A percentile compares a stretch with the other conserved stretches of the same genome.
These are phyloP conservation scores for Acropternis orthonyx DNA, from an alignment of 2,797 vertebrate species.

Conservation along the genomic window DNA sequence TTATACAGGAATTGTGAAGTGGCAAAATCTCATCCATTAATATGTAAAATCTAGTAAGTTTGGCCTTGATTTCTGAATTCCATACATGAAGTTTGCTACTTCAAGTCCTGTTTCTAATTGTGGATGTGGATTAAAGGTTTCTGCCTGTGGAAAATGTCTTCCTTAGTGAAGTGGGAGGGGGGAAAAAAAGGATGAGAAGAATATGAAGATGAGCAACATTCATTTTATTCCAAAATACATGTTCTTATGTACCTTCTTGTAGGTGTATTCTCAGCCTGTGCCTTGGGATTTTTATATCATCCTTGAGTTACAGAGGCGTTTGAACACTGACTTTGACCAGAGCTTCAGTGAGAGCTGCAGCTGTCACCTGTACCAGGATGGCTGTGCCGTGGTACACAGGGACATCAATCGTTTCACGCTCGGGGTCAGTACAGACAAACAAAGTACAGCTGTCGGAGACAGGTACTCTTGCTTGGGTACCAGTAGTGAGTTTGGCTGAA, in stretches of 20 bases:
- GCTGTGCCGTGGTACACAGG: slow-evolving; percentile 71
- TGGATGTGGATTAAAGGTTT: neutral
- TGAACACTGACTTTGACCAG: slow-evolving; percentile 67
- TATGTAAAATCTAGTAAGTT: neutral
- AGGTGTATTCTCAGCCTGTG: slow-evolving; percentile 77
- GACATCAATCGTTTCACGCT: slow-evolving; percentile 66
- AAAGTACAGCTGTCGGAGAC: neutral
- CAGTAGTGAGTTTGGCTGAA: neutral
- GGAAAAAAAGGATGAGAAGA: neutral
- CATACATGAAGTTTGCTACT: neutral
- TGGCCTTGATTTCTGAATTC: neutral
- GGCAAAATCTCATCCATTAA: neutral
- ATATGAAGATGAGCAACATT: neutral
- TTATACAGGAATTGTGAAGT: neutral
- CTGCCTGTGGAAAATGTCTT: neutral
- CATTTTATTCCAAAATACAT: neutral
- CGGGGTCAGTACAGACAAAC: slow-evolving; percentile 66
- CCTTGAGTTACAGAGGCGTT: slow-evolving; percentile 72
- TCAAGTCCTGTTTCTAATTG: neutral
- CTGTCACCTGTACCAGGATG: slow-evolving; percentile 76
- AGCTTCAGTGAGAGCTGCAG: slow-evolving; percentile 68
- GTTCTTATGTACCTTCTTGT: neutral
- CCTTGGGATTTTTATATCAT: slow-evolving; percentile 83
- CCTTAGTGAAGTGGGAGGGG: neutral
- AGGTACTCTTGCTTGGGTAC: neutral